Evolutionary conservation across 2,113 vertebrate species (phyloP).

Genomic region (Hypanus sabinus): DNA sequence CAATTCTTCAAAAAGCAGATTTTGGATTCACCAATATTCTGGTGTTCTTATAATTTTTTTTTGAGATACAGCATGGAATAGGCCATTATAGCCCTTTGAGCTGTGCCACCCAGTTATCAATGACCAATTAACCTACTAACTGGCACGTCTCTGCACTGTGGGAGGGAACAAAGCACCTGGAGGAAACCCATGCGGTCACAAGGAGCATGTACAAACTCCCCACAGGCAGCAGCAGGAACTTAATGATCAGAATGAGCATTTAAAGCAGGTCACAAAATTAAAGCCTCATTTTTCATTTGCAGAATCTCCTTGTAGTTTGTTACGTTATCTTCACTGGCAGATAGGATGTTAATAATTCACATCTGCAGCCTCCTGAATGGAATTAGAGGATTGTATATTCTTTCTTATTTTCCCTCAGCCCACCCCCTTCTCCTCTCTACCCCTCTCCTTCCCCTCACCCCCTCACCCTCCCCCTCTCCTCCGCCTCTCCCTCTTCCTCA

Average conservation of each 20-base stretch:
- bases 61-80: neutral
- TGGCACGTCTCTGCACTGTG: no score
- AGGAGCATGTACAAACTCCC: no score
- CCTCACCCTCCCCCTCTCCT: no score
- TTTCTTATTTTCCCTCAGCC: neutral
- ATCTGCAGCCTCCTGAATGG: neutral
- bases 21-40: neutral
- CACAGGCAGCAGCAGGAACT: neutral
- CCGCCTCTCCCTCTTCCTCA: no score
- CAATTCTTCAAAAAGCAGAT: neutral
- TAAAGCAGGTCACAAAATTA: neutral
- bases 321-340: no score
- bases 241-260: conserved; percentile 42
- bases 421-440: neutral
- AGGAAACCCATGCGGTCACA: no score
- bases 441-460: no score
- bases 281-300: neutral
- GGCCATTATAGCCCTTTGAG: no score
- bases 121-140: no score
- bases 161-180: no score
- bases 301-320: neutral
- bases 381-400: no score
- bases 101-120: no score
- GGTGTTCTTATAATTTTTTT: neutral
- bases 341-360: neutral